Conservation (phyloP, 2,113 vertebrate species). For the Manacus vitellinus region DNA sequence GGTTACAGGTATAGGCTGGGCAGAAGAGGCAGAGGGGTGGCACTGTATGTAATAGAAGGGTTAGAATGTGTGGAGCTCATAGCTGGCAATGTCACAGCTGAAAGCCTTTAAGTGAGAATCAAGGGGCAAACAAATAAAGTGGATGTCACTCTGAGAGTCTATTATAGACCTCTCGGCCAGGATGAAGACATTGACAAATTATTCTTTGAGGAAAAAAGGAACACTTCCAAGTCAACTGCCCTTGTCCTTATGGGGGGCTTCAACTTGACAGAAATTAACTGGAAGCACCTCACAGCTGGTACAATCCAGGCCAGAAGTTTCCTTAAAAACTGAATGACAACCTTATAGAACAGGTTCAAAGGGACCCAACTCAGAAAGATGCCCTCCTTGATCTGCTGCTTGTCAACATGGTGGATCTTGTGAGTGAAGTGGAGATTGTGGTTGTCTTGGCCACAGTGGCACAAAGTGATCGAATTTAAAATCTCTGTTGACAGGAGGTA, state of each 20-base stretch:
- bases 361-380: background rate
- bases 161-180: background rate
- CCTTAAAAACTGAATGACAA: background rate
- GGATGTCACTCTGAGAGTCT: background rate
- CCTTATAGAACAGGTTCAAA: background rate
- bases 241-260: background rate
- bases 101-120: background rate
- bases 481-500: background rate
- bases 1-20: background rate
- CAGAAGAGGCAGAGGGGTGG: background rate
- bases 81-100: background rate
- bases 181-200: background rate
- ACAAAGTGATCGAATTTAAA: background rate
- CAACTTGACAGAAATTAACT: background rate
- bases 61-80: background rate
- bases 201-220: background rate
- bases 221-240: background rate
- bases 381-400: background rate
- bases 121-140: background rate
- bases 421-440: background rate
- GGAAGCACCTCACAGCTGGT: background rate
- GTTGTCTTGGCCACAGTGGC: accelerated
- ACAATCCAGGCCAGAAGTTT: background rate
- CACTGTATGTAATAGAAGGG: background rate
- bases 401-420: background rate